Conservation (phyloP, 2,888 invertebrate genomes). For the Syrista parreyssii region DNA sequence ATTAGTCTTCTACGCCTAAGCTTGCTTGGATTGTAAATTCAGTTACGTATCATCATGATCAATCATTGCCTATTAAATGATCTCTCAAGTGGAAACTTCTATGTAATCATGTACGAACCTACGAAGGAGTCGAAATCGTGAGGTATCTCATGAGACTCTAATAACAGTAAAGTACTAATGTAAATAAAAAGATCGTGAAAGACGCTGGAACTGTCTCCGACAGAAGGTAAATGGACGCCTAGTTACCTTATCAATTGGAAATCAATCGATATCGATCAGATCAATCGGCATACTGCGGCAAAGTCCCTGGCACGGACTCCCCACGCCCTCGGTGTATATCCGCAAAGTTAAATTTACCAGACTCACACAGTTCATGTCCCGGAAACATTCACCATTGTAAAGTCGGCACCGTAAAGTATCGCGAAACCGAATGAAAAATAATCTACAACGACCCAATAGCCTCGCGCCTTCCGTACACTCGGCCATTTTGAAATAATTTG, state of each 20-base stretch:
- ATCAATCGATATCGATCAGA: background rate
- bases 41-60: no score
- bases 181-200: background rate
- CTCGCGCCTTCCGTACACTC: background rate
- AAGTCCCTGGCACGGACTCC: background rate
- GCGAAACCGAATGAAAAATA: background rate
- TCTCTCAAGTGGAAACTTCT: background rate
- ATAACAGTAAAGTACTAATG: background rate
- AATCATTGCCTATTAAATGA: no score
- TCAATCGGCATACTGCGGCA: background rate
- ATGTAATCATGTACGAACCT: background rate
- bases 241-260: background rate
- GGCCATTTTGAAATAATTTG: background rate
- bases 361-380: background rate
- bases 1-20: no score
- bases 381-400: background rate
- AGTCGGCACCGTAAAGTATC: background rate
- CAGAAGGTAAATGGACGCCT: background rate
- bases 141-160: background rate
- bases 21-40: no score
- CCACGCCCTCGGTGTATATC: background rate
- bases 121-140: background rate
- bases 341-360: background rate
- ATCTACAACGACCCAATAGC: background rate
- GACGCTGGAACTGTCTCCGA: background rate